phyloP scores from a whole-genome alignment of 2,113 vertebrate species.

The Aptenodytes forsteri region DNA sequence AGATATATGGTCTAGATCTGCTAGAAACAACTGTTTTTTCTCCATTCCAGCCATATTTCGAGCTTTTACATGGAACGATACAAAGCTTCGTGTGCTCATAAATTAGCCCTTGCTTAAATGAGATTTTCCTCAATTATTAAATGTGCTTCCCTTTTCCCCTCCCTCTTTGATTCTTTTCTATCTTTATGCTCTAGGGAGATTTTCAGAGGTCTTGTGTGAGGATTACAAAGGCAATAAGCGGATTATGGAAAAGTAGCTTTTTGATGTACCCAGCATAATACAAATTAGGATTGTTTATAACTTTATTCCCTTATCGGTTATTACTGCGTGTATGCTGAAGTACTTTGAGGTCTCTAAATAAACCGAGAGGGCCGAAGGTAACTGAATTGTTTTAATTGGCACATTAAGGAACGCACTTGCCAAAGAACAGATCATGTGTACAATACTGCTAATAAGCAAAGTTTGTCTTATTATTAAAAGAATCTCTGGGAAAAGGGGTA shows the following conservation, averaged over 20 bases:
- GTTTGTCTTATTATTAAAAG: not conserved
- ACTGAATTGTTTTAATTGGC: conserved; percentile 6
- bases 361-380: not conserved
- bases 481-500: not conserved
- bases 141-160: not conserved
- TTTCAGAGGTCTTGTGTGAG: conserved; percentile 18
- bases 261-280: conserved; percentile 1
- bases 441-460: not conserved
- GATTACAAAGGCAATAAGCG: conserved; percentile 39
- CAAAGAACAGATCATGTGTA: not conserved
- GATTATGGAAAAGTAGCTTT: conserved; percentile 51
- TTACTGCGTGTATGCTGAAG: not conserved
- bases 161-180: not conserved
- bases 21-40: not conserved
- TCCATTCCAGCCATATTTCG: not conserved
- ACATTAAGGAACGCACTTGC: not conserved
- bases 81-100: fast-evolving
- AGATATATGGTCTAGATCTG: not conserved
- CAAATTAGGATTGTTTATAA: conserved; percentile 32
- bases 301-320: not conserved
- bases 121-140: conserved; percentile 30
- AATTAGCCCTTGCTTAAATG: not conserved
- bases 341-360: conserved; percentile 3
- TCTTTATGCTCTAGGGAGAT: not conserved
- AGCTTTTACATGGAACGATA: not conserved